A percentile compares a stretch with the other conserved stretches of the same genome.
Conservation (phyloP, 2,888 invertebrate genomes). For the Drosophila lutescens region DNA sequence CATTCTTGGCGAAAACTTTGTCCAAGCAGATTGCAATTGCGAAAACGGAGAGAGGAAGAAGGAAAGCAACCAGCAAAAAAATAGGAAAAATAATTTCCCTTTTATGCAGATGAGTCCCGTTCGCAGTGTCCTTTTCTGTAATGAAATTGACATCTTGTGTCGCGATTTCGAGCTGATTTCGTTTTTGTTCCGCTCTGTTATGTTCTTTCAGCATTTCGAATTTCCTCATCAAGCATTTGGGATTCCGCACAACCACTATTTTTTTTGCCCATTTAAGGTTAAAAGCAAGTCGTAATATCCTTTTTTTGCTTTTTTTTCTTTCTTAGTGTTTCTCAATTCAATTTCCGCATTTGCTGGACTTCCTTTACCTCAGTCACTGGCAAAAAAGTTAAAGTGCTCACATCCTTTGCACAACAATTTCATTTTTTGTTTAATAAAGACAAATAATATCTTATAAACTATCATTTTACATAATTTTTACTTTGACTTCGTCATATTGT, state of each 20-base stretch:
- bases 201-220: constrained; percentile 35
- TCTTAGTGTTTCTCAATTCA: constrained; percentile 54
- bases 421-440: not conserved
- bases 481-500: constrained; percentile 1
- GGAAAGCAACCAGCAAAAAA: constrained; percentile 20
- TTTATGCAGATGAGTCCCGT: constrained; percentile 75
- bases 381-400: not conserved
- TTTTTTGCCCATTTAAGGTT: constrained; percentile 4
- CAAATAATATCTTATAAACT: no score
- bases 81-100: constrained; percentile 70
- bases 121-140: constrained; percentile 56
- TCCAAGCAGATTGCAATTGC: constrained; percentile 64
- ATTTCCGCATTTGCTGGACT: constrained; percentile 65
- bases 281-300: not conserved
- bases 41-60: constrained; percentile 1
- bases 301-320: not conserved
- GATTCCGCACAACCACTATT: not conserved
- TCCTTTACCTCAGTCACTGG: constrained; percentile 1
- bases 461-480: no score
- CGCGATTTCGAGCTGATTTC: constrained; percentile 72
- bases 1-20: constrained; percentile 55
- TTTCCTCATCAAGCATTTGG: constrained; percentile 50
- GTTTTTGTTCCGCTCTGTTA: constrained; percentile 37
- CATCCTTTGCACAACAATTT: not conserved
- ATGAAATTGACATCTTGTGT: constrained; percentile 78